Conservation (phyloP, 2,888 invertebrate species). For the Acronicta psi region DNA sequence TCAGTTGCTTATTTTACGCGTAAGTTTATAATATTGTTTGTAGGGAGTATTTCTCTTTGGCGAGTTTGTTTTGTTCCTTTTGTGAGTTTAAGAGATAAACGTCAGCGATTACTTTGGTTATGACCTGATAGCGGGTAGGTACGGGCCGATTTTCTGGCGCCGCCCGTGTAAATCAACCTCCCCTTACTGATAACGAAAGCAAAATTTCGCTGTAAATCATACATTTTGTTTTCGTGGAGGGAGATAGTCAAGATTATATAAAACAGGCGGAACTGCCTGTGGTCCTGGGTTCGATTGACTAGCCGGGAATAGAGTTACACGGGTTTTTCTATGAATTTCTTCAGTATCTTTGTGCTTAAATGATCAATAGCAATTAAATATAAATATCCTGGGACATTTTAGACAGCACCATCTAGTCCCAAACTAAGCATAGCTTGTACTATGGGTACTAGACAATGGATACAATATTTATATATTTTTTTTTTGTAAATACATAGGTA, state of each 20-base stretch:
- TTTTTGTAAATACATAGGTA: too few species aligned
- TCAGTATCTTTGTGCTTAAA: too few species aligned
- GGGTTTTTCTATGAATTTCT: too few species aligned
- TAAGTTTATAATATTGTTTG: slow-evolving; percentile 39
- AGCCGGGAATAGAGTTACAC: too few species aligned
- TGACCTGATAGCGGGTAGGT: slow-evolving; percentile 56
- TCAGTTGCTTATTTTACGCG: not conserved
- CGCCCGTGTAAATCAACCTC: slow-evolving; percentile 81
- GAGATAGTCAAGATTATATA: slow-evolving; percentile 70
- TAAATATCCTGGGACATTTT: too few species aligned
- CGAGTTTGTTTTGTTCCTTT: slow-evolving; percentile 62
- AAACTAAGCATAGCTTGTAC: too few species aligned
- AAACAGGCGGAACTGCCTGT: slow-evolving; percentile 32
- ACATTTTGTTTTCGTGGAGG: slow-evolving; percentile 78
- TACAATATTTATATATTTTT: too few species aligned
- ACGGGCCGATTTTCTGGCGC: slow-evolving; percentile 60
- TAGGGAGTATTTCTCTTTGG: slow-evolving; percentile 53
- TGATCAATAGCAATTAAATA: too few species aligned
- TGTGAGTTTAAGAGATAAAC: slow-evolving; percentile 67
- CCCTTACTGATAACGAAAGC: slow-evolving; percentile 81
- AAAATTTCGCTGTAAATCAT: slow-evolving; percentile 82
- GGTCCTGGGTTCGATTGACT: too few species aligned
- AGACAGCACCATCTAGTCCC: too few species aligned
- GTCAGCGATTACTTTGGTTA: slow-evolving; percentile 68
- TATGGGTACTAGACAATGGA: too few species aligned